Evolutionary conservation across 2,113 vertebrate genomes (phyloP).

Genomic region (Saccopteryx leptura): DNA sequence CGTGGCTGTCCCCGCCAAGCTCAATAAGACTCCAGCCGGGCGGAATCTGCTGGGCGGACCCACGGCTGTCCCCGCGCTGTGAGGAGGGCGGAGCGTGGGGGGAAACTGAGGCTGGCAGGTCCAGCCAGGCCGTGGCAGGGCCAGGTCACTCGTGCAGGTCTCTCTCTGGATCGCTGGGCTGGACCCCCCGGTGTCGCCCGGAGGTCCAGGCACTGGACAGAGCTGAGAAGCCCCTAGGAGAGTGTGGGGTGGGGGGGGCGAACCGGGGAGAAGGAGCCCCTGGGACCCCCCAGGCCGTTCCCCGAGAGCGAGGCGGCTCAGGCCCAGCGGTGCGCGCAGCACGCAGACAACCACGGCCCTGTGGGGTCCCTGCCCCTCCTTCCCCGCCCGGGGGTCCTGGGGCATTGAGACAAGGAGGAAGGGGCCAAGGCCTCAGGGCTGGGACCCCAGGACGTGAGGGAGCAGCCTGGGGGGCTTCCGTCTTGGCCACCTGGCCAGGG

Average conservation of each 20-base stretch:
- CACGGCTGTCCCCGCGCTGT: fast-evolving
- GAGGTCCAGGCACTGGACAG: background rate
- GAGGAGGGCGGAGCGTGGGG: fast-evolving
- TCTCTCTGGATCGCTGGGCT: background rate
- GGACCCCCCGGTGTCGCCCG: background rate
- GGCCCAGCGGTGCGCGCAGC: background rate
- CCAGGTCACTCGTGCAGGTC: background rate
- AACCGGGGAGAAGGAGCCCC: background rate
- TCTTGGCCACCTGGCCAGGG: background rate
- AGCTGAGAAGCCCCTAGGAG: background rate
- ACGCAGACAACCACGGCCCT: fast-evolving
- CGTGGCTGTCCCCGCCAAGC: fast-evolving
- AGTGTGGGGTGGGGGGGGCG: fast-evolving
- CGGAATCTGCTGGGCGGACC: background rate
- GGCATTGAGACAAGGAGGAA: background rate
- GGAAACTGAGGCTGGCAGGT: background rate
- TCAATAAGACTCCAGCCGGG: too few species aligned
- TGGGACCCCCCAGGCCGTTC: background rate
- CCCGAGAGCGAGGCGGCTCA: background rate
- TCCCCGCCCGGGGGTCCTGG: fast-evolving
- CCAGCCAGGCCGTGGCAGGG: fast-evolving
- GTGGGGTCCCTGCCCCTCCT: background rate
- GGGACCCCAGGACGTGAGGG: fast-evolving
- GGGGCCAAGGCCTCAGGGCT: background rate
- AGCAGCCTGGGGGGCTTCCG: background rate